These are phyloP conservation scores for Lichenostomus cassidix DNA, from an alignment of 2,113 vertebrate genomes.

Conservation along the genomic window DNA sequence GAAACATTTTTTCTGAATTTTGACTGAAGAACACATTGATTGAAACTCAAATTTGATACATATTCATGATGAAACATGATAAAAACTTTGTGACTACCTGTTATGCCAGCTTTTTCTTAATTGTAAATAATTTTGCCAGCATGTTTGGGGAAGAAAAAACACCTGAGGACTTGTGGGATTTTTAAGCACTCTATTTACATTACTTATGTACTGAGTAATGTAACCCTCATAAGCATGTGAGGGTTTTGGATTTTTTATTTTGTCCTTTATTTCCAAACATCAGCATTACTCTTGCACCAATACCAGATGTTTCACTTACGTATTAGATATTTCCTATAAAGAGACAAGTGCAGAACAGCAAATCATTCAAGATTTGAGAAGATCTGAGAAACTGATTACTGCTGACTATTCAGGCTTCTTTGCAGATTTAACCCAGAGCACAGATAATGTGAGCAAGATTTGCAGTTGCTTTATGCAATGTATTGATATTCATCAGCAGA, in stretches of 20 bases:
- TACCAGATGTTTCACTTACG: background rate
- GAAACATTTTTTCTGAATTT: background rate
- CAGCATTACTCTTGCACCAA: background rate
- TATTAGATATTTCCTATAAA: background rate
- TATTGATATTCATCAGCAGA: too few species aligned
- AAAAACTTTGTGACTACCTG: background rate
- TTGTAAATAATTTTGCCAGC: background rate
- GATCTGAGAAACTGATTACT: background rate
- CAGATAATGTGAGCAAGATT: too few species aligned
- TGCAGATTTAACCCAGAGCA: too few species aligned
- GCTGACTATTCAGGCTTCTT: too few species aligned
- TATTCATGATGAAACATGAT: background rate
- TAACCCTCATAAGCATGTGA: background rate
- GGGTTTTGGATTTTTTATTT: background rate
- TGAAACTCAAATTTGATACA: background rate
- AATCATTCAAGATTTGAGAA: background rate
- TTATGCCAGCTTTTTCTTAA: background rate
- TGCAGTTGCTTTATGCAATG: too few species aligned
- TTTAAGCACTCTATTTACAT: background rate
- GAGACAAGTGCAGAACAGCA: background rate
- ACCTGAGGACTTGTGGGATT: background rate
- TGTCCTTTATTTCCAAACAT: background rate
- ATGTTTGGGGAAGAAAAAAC: background rate
- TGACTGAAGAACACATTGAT: background rate
- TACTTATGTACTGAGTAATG: background rate